Base-by-base conservation (phyloP, 2,113 vertebrate genomes). In the Dolichotis patagonum region DNA sequence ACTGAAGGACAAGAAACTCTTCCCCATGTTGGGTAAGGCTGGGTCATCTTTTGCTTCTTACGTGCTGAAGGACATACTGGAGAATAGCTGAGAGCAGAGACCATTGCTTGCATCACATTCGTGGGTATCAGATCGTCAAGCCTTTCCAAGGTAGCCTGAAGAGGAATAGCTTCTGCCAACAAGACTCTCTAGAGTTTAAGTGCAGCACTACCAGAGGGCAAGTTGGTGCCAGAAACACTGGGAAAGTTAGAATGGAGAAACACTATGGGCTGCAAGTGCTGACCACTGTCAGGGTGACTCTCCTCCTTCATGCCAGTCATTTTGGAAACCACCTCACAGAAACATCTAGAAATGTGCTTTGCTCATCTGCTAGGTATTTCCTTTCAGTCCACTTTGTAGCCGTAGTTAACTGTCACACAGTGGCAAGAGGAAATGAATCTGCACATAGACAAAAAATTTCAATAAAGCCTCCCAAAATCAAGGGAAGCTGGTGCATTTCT, bases 171-270 rank as follows among this genome's bases (percentile, higher is more conserved):
- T 88, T 85, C 7, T 9, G 69, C 58, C 58, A 30, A 71, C 24
- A 41, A 81, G 0, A 4, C n/a, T n/a, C n/a, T 75, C 28, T 1
- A 5, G 22, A 9, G 54, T 0, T 32, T 4, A 11, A 52, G 0
- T 11, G 7, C 16, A 54, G 0, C 0, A 4, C 88, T 54, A 32
- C 8, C 30, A 69, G 91, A 28, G 12, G 35, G 92, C 30, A 65
- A 80, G 30, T 4, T 63, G 2, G 63, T 35, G 22, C n/a, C 26
- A 26, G 32, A 9, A 85, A 2, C 16, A 52, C 0, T 67, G 49
- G 54, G 12, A 43, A 75, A 60, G 3, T 90, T 10, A 93, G 4
- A 49, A 46, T 12, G 16, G 19, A 89, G 4, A 16, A 20, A 54
- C 4, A 56, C 5, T 14, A 17, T 8, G 32, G 13, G 46, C 14